phyloP scores from a whole-genome alignment of 1,140 invertebrate genomes.

The Meteorus sp. region DNA sequence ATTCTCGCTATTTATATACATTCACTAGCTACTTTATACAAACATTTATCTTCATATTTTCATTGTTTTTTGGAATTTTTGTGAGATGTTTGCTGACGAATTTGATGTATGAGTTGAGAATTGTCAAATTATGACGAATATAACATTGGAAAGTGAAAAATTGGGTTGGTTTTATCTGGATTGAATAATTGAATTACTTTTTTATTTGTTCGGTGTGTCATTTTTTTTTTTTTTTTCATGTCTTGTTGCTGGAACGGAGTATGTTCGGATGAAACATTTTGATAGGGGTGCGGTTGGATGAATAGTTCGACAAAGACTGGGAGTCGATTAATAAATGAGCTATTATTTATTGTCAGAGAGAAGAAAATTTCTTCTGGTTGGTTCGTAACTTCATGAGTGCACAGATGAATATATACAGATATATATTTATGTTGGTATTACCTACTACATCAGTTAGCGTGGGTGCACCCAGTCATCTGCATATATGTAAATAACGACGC shows the following conservation, averaged over 20 bases:
- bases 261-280: slow-evolving; percentile 1
- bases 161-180: no score
- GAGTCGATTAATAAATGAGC: slow-evolving; percentile 18
- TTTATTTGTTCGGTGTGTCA: no score
- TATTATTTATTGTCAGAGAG: slow-evolving; percentile 13
- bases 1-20: no score
- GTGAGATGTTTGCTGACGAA: no score
- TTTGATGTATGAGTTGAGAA: no score
- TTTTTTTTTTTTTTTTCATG: no score
- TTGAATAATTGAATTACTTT: no score
- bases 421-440: background rate
- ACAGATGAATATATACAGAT: background rate
- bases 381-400: background rate
- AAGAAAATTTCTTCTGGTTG: background rate
- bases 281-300: background rate
- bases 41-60: no score
- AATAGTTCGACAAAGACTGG: slow-evolving; percentile 11
- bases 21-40: no score
- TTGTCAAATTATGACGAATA: no score
- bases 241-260: no score
- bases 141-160: background rate
- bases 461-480: slow-evolving; percentile 26
- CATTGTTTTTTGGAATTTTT: no score
- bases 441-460: slow-evolving; percentile 5
- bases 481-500: slow-evolving; percentile 33